Evolutionary conservation across 1,140 invertebrate genomes (phyloP), one percentile per base, ranked within the genome.

Genomic region (Trypoxylus dichotomus): DNA sequence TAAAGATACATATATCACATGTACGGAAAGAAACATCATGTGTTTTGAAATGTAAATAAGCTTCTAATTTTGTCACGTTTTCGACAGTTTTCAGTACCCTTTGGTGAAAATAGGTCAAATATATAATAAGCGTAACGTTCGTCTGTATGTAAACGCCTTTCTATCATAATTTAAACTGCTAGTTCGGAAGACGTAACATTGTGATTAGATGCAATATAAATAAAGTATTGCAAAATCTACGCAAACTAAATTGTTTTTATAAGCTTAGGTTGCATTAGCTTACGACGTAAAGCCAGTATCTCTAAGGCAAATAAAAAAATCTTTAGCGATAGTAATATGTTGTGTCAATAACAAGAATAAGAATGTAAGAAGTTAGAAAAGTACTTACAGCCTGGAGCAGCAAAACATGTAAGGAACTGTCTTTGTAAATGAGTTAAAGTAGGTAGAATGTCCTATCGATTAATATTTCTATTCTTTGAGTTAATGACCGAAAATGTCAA

Each of bases 331-430:
- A 37, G 10, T 7, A 37, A 37, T 37, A 8, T 8, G 10, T 37
- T 37, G 32, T 37, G 32, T 37, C n/a, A n/a, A n/a, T n/a, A n/a
- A n/a, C n/a, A n/a, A n/a, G n/a, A n/a, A n/a, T n/a, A n/a, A n/a
- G n/a, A n/a, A n/a, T n/a, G n/a, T n/a, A n/a, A n/a, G n/a, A n/a
- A n/a, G 32, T 37, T 37, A 37, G 32, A 37, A 37, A 37, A 68
- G 27, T 68, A 68, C 60, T 68, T 29, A 68, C 60, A 68, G 60
- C 24, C 60, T 29, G 60, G 60, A 27, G 21, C 60, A 68, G 60
- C 60, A 68, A 68, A 68, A 68, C 60, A 68, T 68, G 60, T 68
- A 68, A 21, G 25, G 24, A 15, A 68, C 60, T 68, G 25, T 29
- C 13, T 68, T 24, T 29, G 27, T 25, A 27, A 24, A 5, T 68